Percentiles rank a stretch among this genome's conserved stretches.
phyloP scores from a whole-genome alignment of 2,113 vertebrate species.

The Danio rerio region GRCz12tu NC_133177.1:36202001-36202500 shows the following conservation, averaged over 20 bases:
- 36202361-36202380: slow-evolving; percentile 1
- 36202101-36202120: too few relatives aligned
- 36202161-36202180: not conserved
- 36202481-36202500: not conserved
- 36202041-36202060: too few relatives aligned
- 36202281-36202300: slow-evolving; percentile 44
- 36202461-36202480: not conserved
- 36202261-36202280: slow-evolving; percentile 55
- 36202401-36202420: not conserved
- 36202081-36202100: too few relatives aligned
- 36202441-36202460: not conserved
- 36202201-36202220: slow-evolving; percentile 32
- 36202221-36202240: slow-evolving; percentile 42
- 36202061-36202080: too few relatives aligned
- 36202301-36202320: slow-evolving; percentile 47
- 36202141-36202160: not conserved
- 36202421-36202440: not conserved
- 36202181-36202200: slow-evolving; percentile 20
- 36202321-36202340: slow-evolving; percentile 48
- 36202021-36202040: too few relatives aligned
- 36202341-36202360: slow-evolving; percentile 52
- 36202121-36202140: too few relatives aligned
- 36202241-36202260: slow-evolving; percentile 56
- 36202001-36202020: too few relatives aligned
- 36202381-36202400: not conserved